These are phyloP conservation scores for Bellardia bayeri DNA, from an alignment of 2,888 invertebrate species.

Conservation along the genomic window DNA sequence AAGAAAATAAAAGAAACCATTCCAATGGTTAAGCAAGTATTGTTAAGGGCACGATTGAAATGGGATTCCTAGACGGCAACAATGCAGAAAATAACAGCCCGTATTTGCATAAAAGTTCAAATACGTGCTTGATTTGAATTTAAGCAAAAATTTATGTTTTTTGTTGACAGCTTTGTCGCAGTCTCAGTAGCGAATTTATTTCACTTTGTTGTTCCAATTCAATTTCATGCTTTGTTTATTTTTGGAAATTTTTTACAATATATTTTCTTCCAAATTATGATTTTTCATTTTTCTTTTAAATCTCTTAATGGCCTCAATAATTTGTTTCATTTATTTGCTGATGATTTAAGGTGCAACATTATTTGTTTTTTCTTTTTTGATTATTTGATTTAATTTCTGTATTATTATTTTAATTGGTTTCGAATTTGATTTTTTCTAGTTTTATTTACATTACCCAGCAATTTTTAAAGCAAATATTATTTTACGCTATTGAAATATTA, in stretches of 20 bases:
- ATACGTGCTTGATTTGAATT: conserved; percentile 27
- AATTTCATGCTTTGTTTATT: conserved; percentile 15
- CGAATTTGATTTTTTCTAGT: not conserved
- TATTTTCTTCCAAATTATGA: not conserved
- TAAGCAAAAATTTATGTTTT: not conserved
- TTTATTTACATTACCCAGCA: not conserved
- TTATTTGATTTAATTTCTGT: not conserved
- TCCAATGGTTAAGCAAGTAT: conserved; percentile 55
- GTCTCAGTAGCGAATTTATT: not conserved
- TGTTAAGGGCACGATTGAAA: conserved; percentile 51
- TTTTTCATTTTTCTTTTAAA: conserved; percentile 17
- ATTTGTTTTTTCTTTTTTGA: too few relatives aligned
- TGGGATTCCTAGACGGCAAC: conserved; percentile 15
- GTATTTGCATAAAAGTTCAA: not conserved
- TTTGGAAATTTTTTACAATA: not conserved
- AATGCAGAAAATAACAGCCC: not conserved
- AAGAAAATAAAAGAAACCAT: not conserved
- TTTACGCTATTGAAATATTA: conserved; percentile 11
- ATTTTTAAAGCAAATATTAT: conserved; percentile 32
- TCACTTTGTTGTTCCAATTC: conserved; percentile 24
- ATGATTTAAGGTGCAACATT: conserved; percentile 3
- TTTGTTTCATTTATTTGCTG: conserved; percentile 52
- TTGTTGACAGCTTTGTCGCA: not conserved
- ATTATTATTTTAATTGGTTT: conserved; percentile 16
- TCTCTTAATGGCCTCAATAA: conserved; percentile 54